Percentiles rank a stretch among this genome's conserved stretches.
Evolutionary conservation across 2,797 vertebrate species (phyloP).

Genomic region (Rhinatrema bivittatum): DNA sequence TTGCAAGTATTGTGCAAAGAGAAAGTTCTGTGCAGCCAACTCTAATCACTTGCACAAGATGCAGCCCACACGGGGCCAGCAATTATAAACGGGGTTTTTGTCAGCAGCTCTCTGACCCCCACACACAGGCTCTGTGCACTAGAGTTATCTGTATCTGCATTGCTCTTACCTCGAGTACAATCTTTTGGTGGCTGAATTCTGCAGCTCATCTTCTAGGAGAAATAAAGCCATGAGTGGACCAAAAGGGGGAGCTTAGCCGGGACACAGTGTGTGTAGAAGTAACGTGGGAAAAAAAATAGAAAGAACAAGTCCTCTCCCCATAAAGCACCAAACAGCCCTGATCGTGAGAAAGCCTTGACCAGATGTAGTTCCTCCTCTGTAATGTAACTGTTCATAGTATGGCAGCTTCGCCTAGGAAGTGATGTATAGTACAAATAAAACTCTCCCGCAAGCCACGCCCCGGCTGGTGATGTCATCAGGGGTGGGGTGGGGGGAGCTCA

Average conservation of each 20-base stretch:
- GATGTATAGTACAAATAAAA: constrained; percentile 56
- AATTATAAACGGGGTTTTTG: no score
- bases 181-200: constrained; percentile 61
- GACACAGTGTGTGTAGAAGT: no score
- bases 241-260: not conserved
- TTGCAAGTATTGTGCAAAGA: no score
- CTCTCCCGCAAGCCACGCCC: constrained; percentile 34
- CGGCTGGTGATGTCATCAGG: constrained; percentile 25
- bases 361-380: not conserved
- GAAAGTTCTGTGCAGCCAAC: no score
- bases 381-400: rapidly evolving
- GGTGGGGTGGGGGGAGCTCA: not conserved
- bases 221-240: constrained; percentile 60
- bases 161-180: constrained; percentile 70
- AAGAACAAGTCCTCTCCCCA: not conserved
- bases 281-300: not conserved
- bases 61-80: no score
- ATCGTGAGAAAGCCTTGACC: no score
- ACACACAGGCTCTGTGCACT: not conserved
- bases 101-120: not conserved
- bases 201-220: constrained; percentile 53
- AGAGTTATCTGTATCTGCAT: no score
- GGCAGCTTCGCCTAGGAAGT: constrained; percentile 59
- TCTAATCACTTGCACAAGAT: no score
- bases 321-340: no score